A percentile compares a stretch with the other conserved stretches of the same genome.
Evolutionary conservation across 2,888 invertebrate species (phyloP).

Genomic region (Conomelus anceps): DNA sequence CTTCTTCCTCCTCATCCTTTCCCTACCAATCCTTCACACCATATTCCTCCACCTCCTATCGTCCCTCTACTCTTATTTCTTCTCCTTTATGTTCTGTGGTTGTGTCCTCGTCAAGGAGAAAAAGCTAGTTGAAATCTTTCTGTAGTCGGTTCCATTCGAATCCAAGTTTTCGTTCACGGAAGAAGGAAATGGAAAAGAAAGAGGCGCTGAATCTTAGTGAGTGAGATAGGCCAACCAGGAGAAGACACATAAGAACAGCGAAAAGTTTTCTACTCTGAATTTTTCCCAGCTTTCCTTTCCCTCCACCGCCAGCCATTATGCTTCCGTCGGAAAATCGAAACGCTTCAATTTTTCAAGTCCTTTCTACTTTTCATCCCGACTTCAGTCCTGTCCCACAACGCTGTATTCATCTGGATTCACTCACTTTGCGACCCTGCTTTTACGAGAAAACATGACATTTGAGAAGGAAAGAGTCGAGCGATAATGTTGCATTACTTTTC

Average conservation of each 20-base stretch:
- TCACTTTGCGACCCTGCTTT: not conserved
- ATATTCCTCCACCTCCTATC: not conserved
- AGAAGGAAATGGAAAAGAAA: too few relatives aligned
- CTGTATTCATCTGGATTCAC: not conserved
- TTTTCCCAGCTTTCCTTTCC: not conserved
- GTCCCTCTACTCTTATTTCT: not conserved
- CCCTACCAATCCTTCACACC: not conserved
- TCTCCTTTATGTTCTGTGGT: not conserved
- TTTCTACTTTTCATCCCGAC: not conserved
- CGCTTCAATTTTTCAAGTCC: not conserved
- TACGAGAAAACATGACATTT: not conserved
- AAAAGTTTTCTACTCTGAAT: too few relatives aligned
- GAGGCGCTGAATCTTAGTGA: too few relatives aligned
- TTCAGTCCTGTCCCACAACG: not conserved
- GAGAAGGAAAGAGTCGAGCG: not conserved
- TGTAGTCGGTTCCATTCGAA: too few relatives aligned
- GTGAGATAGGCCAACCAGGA: too few relatives aligned
- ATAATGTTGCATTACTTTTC: not conserved
- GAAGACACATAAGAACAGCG: too few relatives aligned
- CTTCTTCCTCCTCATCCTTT: not conserved
- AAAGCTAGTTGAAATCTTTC: too few relatives aligned
- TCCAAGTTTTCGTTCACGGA: too few relatives aligned
- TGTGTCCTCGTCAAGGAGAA: too few relatives aligned
- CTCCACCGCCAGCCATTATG: not conserved
- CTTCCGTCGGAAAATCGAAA: not conserved